Percentiles rank a stretch among this genome's conserved stretches.
Evolutionary conservation across 2,888 invertebrate species (phyloP).

Genomic region (Oscheius sp.): DNA sequence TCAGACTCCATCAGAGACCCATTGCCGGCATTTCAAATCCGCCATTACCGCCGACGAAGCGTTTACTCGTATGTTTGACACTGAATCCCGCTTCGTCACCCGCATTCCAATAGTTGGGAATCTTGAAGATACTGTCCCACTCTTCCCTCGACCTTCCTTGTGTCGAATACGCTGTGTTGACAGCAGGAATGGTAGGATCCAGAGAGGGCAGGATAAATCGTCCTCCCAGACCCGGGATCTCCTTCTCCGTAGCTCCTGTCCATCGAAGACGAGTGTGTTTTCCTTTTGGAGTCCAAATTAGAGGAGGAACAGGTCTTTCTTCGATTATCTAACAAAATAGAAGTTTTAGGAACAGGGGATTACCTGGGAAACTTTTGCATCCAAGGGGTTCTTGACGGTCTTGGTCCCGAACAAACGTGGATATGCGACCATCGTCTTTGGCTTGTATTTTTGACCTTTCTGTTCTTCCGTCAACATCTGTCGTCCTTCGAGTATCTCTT

Average conservation of each 20-base stretch:
- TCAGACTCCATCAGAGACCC: slow-evolving; percentile 22
- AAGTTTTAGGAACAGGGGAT: not conserved
- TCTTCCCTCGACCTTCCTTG: slow-evolving; percentile 64
- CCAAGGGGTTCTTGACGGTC: slow-evolving; percentile 40
- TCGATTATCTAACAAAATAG: slow-evolving; percentile 49
- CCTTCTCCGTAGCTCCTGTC: slow-evolving; percentile 64
- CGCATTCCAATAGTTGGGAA: slow-evolving; percentile 61
- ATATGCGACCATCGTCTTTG: slow-evolving; percentile 42
- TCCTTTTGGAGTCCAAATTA: slow-evolving; percentile 60
- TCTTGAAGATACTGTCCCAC: slow-evolving; percentile 64
- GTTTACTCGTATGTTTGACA: slow-evolving; percentile 51
- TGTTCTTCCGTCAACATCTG: slow-evolving; percentile 50
- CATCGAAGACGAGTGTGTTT: slow-evolving; percentile 60
- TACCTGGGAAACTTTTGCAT: slow-evolving; percentile 50
- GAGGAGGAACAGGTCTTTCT: slow-evolving; percentile 59
- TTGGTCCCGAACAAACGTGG: slow-evolving; percentile 49
- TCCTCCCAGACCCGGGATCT: slow-evolving; percentile 56
- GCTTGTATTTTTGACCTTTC: slow-evolving; percentile 37
- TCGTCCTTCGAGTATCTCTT: slow-evolving; percentile 47
- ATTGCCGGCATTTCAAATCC: slow-evolving; percentile 60
- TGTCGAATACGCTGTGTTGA: slow-evolving; percentile 61
- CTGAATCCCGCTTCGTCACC: slow-evolving; percentile 61
- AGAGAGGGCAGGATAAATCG: slow-evolving; percentile 62
- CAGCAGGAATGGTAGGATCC: slow-evolving; percentile 61
- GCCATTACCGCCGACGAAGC: slow-evolving; percentile 63